These are phyloP conservation scores for Enteromius viviparus DNA, from an alignment of 2,797 vertebrate species.

Conservation along the genomic window DNA sequence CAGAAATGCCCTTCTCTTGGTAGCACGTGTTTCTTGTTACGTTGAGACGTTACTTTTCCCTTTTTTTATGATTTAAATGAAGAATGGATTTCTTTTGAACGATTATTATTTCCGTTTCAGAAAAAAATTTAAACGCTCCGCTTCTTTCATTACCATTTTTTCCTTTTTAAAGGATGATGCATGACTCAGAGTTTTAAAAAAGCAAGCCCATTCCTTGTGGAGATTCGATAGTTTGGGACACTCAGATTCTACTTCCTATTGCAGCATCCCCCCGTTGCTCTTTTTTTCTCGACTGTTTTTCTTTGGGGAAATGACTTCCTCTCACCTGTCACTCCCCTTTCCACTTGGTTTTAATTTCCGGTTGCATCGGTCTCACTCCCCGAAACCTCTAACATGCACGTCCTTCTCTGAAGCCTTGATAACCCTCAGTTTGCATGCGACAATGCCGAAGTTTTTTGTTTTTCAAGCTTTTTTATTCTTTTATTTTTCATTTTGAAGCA, in stretches of 20 bases:
- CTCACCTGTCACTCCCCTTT: constrained; percentile 67
- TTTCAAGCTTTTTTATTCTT: constrained; percentile 74
- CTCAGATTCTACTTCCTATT: constrained; percentile 76
- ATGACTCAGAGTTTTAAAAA: constrained; percentile 82
- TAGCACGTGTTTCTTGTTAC: constrained; percentile 87
- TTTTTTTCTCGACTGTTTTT: constrained; percentile 71
- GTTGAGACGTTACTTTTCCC: constrained; percentile 61
- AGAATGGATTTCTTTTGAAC: constrained; percentile 80
- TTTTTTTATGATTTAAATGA: constrained; percentile 78
- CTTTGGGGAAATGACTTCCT: constrained; percentile 73
- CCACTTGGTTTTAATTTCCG: constrained; percentile 88
- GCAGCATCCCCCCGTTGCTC: constrained; percentile 80
- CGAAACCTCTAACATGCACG: constrained; percentile 95
- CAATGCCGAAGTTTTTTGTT: constrained; percentile 79
- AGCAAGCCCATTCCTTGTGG: constrained; percentile 85
- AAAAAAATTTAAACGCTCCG: constrained; percentile 68
- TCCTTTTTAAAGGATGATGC: constrained; percentile 85
- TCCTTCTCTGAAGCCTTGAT: constrained; percentile 95
- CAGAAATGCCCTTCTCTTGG: constrained; percentile 84
- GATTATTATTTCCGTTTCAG: constrained; percentile 75
- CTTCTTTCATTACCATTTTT: constrained; percentile 82
- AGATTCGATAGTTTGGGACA: constrained; percentile 84
- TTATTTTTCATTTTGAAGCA: constrained; percentile 74
- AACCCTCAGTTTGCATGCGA: constrained; percentile 98
- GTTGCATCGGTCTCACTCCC: constrained; percentile 92